These are phyloP conservation scores for Heliocidaris erythrogramma DNA, from an alignment of 35 echinoderm and acorn worm species.

Conservation along the genomic window DNA sequence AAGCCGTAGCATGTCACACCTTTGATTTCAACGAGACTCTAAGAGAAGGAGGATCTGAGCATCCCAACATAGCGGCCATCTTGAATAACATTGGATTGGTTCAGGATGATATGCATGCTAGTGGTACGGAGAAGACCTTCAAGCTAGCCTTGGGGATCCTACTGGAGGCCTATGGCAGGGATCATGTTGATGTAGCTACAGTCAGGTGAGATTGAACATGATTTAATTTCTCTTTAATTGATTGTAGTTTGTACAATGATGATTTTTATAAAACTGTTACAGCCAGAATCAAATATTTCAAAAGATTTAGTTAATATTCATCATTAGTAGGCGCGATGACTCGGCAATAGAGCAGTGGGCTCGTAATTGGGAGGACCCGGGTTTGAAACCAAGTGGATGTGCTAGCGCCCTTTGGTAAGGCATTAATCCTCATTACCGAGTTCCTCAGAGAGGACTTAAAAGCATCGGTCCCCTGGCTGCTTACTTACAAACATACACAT, in stretches of 20 bases:
- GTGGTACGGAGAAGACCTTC: slow-evolving; percentile 68
- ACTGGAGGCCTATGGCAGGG: slow-evolving; percentile 79
- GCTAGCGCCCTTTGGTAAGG: too few relatives aligned
- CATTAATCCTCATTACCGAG: too few relatives aligned
- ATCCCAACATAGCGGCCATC: slow-evolving; percentile 82
- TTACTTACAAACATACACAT: too few relatives aligned
- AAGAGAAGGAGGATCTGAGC: slow-evolving; percentile 71
- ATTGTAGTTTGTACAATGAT: background rate
- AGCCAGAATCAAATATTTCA: background rate
- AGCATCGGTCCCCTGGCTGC: too few relatives aligned
- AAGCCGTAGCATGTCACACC: slow-evolving; percentile 62
- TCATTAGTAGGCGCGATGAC: too few relatives aligned
- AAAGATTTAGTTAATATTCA: too few relatives aligned
- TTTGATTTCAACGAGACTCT: slow-evolving; percentile 82
- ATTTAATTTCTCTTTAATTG: background rate
- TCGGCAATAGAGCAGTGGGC: too few relatives aligned
- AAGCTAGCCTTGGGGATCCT: slow-evolving; percentile 70
- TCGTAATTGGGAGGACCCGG: too few relatives aligned
- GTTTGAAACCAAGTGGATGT: too few relatives aligned
- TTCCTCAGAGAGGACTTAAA: too few relatives aligned
- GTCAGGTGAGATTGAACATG: slow-evolving; percentile 59
- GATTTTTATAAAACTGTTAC: background rate
- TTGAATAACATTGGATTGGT: slow-evolving; percentile 88
- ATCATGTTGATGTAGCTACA: slow-evolving; percentile 86
- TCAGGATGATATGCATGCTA: slow-evolving; percentile 81